Conservation (phyloP, 2,797 vertebrate species). For the Thunnus albacares region DNA sequence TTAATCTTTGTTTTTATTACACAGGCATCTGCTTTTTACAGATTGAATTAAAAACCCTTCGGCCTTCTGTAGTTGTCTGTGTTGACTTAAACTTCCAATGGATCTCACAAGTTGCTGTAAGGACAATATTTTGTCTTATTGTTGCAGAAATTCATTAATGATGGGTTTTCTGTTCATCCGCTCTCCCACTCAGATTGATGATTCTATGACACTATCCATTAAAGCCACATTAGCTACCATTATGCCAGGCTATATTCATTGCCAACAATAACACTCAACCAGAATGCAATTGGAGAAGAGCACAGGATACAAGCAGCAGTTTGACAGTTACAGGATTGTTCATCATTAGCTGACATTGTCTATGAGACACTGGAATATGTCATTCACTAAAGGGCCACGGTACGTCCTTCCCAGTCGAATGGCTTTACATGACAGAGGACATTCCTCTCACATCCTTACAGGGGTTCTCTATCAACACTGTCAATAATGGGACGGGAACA, state of each 20-base stretch:
- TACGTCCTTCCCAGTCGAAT: slow-evolving; percentile 58
- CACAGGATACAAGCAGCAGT: slow-evolving; percentile 55
- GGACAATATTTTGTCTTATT: slow-evolving; percentile 68
- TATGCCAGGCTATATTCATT: slow-evolving; percentile 77
- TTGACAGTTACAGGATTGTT: slow-evolving; percentile 80
- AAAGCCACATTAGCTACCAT: slow-evolving; percentile 82
- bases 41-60: slow-evolving; percentile 50
- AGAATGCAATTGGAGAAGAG: slow-evolving; percentile 60
- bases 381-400: slow-evolving; percentile 67
- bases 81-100: slow-evolving; percentile 52
- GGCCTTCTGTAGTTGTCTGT: slow-evolving; percentile 44
- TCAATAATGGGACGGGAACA: slow-evolving; percentile 58
- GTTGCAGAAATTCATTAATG: slow-evolving; percentile 70
- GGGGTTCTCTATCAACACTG: slow-evolving; percentile 66
- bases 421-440: slow-evolving; percentile 72
- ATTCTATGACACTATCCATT: slow-evolving; percentile 81
- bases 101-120: slow-evolving; percentile 53
- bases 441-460: slow-evolving; percentile 64
- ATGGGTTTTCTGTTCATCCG: slow-evolving; percentile 59
- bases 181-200: slow-evolving; percentile 75
- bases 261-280: slow-evolving; percentile 75
- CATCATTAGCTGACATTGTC: slow-evolving; percentile 81
- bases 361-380: slow-evolving; percentile 72
- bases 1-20: slow-evolving; percentile 48
- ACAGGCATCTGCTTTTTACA: slow-evolving; percentile 35